Percentiles rank a stretch among this genome's conserved stretches.
phyloP scores from a whole-genome alignment of 2,888 invertebrate genomes.

The Dorcus hopei region DNA sequence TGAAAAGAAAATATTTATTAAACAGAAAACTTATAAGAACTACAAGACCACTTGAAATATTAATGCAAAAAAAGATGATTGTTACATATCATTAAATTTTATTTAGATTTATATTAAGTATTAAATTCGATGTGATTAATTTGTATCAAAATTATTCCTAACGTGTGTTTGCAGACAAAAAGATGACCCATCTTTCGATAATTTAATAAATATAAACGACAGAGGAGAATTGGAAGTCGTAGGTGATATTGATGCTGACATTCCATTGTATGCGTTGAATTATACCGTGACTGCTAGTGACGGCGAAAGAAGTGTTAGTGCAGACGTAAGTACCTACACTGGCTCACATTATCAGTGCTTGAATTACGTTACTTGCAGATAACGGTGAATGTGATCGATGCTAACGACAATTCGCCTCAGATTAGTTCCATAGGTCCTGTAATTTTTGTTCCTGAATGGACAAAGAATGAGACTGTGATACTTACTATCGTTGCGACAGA shows the following conservation, averaged over 20 bases:
- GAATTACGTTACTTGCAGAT: conserved; percentile 47
- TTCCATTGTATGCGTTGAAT: conserved; percentile 50
- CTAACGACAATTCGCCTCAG: conserved; percentile 58
- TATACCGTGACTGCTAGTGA: conserved; percentile 59
- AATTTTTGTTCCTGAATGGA: conserved; percentile 54
- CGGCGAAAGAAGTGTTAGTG: conserved; percentile 38
- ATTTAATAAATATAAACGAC: conserved; percentile 50
- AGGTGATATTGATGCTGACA: conserved; percentile 56
- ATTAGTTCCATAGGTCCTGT: conserved; percentile 37
- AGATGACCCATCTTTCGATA: too few relatives aligned
- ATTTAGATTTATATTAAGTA: too few relatives aligned
- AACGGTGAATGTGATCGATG: conserved; percentile 56
- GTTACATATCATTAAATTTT: too few relatives aligned
- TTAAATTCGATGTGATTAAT: too few relatives aligned
- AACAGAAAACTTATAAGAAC: too few relatives aligned
- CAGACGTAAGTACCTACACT: conserved; percentile 43
- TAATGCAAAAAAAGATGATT: too few relatives aligned
- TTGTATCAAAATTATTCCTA: too few relatives aligned
- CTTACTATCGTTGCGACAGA: conserved; percentile 51
- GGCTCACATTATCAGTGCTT: neutral
- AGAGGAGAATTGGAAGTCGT: conserved; percentile 55
- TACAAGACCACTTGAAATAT: too few relatives aligned
- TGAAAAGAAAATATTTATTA: neutral
- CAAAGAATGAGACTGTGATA: conserved; percentile 46
- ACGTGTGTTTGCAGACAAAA: too few relatives aligned